phyloP scores from a whole-genome alignment of 2,888 invertebrate species.

The Drosophila glabriapex region DNA sequence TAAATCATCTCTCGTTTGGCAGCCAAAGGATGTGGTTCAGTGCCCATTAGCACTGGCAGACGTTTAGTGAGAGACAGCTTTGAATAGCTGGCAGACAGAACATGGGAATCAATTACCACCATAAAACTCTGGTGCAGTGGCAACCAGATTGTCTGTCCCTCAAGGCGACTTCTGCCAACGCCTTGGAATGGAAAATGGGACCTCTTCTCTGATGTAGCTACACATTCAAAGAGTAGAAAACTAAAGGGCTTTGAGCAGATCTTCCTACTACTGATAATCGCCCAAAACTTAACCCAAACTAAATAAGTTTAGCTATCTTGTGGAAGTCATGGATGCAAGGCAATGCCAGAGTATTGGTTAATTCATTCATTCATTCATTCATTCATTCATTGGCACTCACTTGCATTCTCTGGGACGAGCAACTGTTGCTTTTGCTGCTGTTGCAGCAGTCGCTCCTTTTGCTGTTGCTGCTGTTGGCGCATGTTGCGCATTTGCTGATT shows the following conservation, averaged over 20 bases:
- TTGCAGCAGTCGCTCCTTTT: slow-evolving; percentile 90
- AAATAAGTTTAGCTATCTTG: neutral
- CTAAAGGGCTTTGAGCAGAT: neutral
- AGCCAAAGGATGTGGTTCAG: neutral
- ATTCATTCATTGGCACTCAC: slow-evolving; percentile 46
- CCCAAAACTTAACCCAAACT: neutral
- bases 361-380: neutral
- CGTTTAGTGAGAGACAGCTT: neutral
- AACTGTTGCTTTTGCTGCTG: slow-evolving; percentile 93
- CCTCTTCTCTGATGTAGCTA: neutral
- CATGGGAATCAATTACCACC: too few species aligned
- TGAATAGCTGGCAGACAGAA: neutral
- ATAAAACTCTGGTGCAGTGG: neutral
- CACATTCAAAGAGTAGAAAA: too few species aligned
- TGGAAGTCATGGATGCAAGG: neutral
- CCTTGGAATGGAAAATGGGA: neutral
- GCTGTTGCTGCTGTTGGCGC: slow-evolving; percentile 84
- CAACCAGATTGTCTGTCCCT: neutral
- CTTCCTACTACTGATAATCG: neutral
- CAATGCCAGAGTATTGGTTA: neutral
- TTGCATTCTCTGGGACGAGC: slow-evolving; percentile 92
- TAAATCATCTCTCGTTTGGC: neutral
- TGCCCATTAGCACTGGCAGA: neutral
- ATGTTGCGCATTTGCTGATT: slow-evolving; percentile 79
- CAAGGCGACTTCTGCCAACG: too few species aligned